Percentiles rank a stretch among this genome's conserved stretches.
These are phyloP conservation scores for Styela plicata DNA, from an alignment of 23 tunicate species.

Conservation along the genomic window DNA sequence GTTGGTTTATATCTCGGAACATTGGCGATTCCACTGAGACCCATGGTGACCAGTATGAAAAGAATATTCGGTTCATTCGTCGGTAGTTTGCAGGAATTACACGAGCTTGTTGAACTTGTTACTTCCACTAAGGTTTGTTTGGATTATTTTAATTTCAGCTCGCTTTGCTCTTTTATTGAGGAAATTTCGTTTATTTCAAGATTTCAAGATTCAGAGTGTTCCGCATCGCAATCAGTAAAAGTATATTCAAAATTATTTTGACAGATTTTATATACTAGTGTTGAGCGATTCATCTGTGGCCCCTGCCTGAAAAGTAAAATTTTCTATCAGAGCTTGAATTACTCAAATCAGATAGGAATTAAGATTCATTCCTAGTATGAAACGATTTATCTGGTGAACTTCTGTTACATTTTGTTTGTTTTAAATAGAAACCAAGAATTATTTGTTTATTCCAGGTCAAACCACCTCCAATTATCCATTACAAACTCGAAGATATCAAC, in stretches of 20 bases:
- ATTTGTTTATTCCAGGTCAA: background rate
- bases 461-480: slow-evolving; percentile 36
- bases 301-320: too few species aligned
- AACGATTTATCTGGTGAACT: background rate
- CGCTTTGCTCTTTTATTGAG: background rate
- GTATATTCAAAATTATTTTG: too few species aligned
- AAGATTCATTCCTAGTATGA: too few species aligned
- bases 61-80: slow-evolving; percentile 36
- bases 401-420: background rate
- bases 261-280: too few species aligned
- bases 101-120: slow-evolving; percentile 34
- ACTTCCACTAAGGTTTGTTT: slow-evolving; percentile 25
- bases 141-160: background rate
- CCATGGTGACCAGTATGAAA: slow-evolving; percentile 34
- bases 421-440: too few species aligned
- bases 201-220: too few species aligned
- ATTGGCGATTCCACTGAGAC: slow-evolving; percentile 9
- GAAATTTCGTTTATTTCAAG: too few species aligned
- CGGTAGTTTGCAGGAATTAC: slow-evolving; percentile 30
- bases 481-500: slow-evolving; percentile 27
- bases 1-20: slow-evolving; percentile 54
- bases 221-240: too few species aligned
- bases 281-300: too few species aligned
- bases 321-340: too few species aligned
- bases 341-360: too few species aligned